These are phyloP conservation scores for Mixornis gularis DNA, from an alignment of 2,113 vertebrate species.

Conservation along the genomic window DNA sequence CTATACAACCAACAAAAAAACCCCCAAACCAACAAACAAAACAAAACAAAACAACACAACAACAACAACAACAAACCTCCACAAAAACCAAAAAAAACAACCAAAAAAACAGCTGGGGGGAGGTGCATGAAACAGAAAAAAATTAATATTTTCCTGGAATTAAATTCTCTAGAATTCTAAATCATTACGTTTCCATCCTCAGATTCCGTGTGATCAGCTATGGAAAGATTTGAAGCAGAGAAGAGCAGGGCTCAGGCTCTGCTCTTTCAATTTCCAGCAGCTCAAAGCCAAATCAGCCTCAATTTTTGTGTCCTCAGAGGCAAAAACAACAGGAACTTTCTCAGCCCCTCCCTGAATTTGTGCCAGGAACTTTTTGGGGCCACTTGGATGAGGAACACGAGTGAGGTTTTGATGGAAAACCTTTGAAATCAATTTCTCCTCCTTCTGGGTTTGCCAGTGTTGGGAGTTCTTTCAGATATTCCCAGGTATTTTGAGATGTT, in stretches of 20 bases:
- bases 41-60: too few relatives aligned
- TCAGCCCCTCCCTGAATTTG: not conserved
- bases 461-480: not conserved
- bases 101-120: accelerated
- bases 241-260: not conserved
- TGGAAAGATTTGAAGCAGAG: not conserved
- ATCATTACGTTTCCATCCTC: accelerated
- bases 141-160: not conserved
- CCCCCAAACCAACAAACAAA: too few relatives aligned
- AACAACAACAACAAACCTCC: too few relatives aligned
- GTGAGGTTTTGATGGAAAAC: not conserved
- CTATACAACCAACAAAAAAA: not conserved
- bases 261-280: not conserved
- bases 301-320: not conserved
- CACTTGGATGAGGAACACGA: not conserved
- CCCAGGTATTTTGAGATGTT: not conserved
- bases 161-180: not conserved
- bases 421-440: not conserved
- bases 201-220: not conserved
- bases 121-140: not conserved
- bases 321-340: not conserved
- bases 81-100: not conserved
- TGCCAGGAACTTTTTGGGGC: not conserved
- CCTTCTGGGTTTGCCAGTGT: not conserved
- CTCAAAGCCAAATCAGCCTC: not conserved